phyloP scores from a whole-genome alignment of 2,113 vertebrate genomes.

The Cyanoderma ruficeps region DNA sequence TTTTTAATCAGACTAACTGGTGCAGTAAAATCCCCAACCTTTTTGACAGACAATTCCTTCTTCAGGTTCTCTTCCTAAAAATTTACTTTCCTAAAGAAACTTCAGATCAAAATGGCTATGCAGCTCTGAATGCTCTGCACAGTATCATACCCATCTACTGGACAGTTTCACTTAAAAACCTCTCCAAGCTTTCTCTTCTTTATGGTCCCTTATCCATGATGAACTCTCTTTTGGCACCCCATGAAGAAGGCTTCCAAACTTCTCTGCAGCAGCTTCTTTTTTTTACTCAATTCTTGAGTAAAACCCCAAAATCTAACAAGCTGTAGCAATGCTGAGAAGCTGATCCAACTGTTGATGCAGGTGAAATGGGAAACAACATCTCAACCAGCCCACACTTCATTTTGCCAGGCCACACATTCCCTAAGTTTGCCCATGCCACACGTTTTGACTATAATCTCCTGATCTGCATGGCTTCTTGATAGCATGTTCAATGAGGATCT shows the following conservation, averaged over 20 bases:
- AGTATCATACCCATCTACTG: not conserved
- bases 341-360: not conserved
- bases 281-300: not conserved
- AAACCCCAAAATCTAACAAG: not conserved
- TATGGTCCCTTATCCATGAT: not conserved
- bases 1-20: not conserved
- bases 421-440: not conserved
- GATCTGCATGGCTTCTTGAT: not conserved
- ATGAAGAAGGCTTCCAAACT: not conserved
- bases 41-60: not conserved
- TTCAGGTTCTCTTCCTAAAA: not conserved
- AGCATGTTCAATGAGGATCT: not conserved
- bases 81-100: not conserved
- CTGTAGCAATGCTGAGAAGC: not conserved
- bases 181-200: not conserved
- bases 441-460: not conserved
- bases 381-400: not conserved
- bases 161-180: not conserved
- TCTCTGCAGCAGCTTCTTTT: not conserved
- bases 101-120: not conserved
- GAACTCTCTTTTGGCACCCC: not conserved
- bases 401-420: not conserved
- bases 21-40: not conserved
- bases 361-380: not conserved
- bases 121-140: not conserved